Conservation (phyloP, 2,113 vertebrate species). For the Ameiurus melas region DNA sequence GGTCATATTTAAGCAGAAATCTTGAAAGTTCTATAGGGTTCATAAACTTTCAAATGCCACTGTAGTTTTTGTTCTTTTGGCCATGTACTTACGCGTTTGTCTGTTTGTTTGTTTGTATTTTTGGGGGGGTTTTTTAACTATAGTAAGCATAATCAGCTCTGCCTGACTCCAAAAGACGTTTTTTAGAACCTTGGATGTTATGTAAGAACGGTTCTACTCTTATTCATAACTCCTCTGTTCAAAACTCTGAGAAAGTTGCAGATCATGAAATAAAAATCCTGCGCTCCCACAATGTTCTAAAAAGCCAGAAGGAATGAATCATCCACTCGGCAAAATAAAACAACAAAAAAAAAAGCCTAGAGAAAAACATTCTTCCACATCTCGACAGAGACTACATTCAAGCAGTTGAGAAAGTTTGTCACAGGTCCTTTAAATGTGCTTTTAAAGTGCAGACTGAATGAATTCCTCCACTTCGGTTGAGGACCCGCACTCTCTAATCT, state of each 20-base stretch:
- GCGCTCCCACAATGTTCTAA: slow-evolving; percentile 26
- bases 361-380: slow-evolving; percentile 35
- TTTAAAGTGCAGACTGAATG: slow-evolving; percentile 45
- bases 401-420: slow-evolving; percentile 48
- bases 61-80: neutral
- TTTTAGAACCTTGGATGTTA: slow-evolving; percentile 25
- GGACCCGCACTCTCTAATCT: slow-evolving; percentile 48
- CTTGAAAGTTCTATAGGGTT: no score
- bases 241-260: slow-evolving; percentile 32
- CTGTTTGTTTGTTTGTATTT: neutral
- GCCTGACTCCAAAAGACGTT: slow-evolving; percentile 10
- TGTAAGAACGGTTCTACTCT: slow-evolving; percentile 24
- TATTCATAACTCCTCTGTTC: slow-evolving; percentile 22
- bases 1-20: no score
- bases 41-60: no score
- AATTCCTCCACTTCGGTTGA: slow-evolving; percentile 16
- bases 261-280: slow-evolving; percentile 41
- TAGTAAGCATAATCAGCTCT: slow-evolving; percentile 29
- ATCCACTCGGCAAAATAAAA: slow-evolving; percentile 41
- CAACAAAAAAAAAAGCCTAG: neutral
- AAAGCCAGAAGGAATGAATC: slow-evolving; percentile 44
- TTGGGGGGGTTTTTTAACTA: slow-evolving; percentile 3
- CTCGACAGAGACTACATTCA: slow-evolving; percentile 41
- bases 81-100: neutral
- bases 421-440: slow-evolving; percentile 47